Evolutionary conservation across 2,888 invertebrate species (phyloP).

Genomic region (Caenorhabditis angaria): DNA sequence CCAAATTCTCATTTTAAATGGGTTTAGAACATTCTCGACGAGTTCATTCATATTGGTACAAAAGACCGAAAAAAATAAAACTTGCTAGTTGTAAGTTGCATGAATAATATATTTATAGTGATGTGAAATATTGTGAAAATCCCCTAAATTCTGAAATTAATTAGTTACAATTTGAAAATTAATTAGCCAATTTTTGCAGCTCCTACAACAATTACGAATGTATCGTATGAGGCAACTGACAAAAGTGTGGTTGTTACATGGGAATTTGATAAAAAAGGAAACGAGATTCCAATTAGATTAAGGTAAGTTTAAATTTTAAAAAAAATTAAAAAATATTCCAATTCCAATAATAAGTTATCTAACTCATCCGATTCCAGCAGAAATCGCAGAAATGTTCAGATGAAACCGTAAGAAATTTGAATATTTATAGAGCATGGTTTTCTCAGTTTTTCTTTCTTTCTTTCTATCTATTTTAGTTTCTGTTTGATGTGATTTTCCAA

Average conservation of each 20-base stretch:
- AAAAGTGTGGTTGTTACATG: slow-evolving; percentile 62
- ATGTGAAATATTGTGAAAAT: slow-evolving; percentile 5
- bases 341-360: not conserved
- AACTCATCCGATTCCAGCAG: not conserved
- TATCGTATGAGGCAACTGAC: slow-evolving; percentile 58
- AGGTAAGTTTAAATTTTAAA: slow-evolving; percentile 44
- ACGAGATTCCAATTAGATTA: slow-evolving; percentile 57
- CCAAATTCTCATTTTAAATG: not conserved
- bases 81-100: slow-evolving; percentile 17
- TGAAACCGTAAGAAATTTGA: not conserved
- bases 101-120: slow-evolving; percentile 14
- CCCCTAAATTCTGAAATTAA: slow-evolving; percentile 10
- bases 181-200: slow-evolving; percentile 48
- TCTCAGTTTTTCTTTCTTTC: not conserved
- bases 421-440: not conserved
- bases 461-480: slow-evolving; percentile 4
- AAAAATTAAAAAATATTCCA: not conserved
- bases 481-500: slow-evolving; percentile 5
- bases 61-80: slow-evolving; percentile 42
- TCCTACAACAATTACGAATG: slow-evolving; percentile 67
- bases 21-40: slow-evolving; percentile 38
- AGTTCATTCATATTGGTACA: slow-evolving; percentile 42
- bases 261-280: slow-evolving; percentile 57
- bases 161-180: not conserved
- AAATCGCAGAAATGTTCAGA: slow-evolving; percentile 9